Conservation (phyloP, 2,888 invertebrate species). For the Melipona beecheii region DNA sequence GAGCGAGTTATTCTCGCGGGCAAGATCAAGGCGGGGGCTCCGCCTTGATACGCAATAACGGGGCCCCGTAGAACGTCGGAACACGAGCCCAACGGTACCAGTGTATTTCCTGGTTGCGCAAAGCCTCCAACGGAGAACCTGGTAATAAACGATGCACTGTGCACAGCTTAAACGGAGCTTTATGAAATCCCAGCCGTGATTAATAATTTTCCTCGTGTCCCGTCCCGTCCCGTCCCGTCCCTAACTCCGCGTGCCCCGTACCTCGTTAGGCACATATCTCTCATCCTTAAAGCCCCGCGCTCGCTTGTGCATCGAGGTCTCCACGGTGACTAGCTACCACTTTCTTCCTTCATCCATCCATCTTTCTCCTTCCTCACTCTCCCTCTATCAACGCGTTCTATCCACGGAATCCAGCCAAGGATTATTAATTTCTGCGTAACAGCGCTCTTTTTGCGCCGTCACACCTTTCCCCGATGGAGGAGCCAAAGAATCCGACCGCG, state of each 20-base stretch:
- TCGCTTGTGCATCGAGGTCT: slow-evolving; percentile 69
- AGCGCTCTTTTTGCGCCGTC: slow-evolving; percentile 16
- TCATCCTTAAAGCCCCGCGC: slow-evolving; percentile 65
- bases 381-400: background rate
- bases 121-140: slow-evolving; percentile 70
- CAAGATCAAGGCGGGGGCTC: slow-evolving; percentile 31
- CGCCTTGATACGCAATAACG: slow-evolving; percentile 56
- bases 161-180: slow-evolving; percentile 80
- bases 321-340: slow-evolving; percentile 39
- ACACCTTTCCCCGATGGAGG: background rate
- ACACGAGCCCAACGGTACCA: slow-evolving; percentile 56
- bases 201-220: slow-evolving; percentile 79
- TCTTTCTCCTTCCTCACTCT: slow-evolving; percentile 26
- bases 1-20: slow-evolving; percentile 29
- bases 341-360: slow-evolving; percentile 28
- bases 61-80: slow-evolving; percentile 34
- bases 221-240: background rate
- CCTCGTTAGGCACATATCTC: slow-evolving; percentile 70
- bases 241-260: slow-evolving; percentile 52
- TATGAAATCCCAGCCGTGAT: slow-evolving; percentile 82
- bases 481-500: background rate
- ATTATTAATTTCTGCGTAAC: slow-evolving; percentile 51
- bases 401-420: slow-evolving; percentile 19
- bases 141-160: slow-evolving; percentile 80
- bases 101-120: slow-evolving; percentile 73